Base-by-base conservation (phyloP, 2,113 vertebrate species). In the Pelvicachromis taeniatus region DNA sequence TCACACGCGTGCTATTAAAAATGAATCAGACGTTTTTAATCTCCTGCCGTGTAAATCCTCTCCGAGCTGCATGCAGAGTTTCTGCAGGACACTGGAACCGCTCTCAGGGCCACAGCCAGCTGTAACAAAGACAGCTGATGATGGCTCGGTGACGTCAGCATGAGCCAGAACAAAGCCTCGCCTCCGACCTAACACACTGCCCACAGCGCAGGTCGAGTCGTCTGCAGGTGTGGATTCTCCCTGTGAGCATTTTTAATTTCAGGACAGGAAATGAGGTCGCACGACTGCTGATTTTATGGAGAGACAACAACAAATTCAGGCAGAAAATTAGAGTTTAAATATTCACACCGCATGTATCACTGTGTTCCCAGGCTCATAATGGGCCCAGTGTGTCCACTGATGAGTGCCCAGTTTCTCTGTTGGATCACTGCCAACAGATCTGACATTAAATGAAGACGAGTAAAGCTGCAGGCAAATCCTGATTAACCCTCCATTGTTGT, bases 121-220 rank as follows among this genome's bases (percentile, higher is more conserved):
- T 33, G 85, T 82, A 90, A 88, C 92, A 94, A 91, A 91, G 92
- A 54, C 90, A 40, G 90, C 85, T 86, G 90, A 90, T 88, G 90
- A 89, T 80, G 58, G 83, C 4, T 14, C 9, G 1, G 9, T 90
- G 92, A 92, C 87, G 85, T 93, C 89, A 89, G 85, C 55, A 78
- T 1, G 59, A 83, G 77, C 68, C 52, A 70, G 85, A 89, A 92
- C 88, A 93, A 92, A 92, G 81, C 59, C 14, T 83, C 33, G 31
- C 59, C 79, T 84, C 79, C 82, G 80, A 91, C 84, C 88, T 88
- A 87, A 89, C 85, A 54, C 81, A 53, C 63, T 17, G 45, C 59
- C 65, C 52, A 75, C 55, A 35, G 21, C 26, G 33, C 73, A 29
- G 42, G 10, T 4, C 0, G 13, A 79, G 53, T 73, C 35, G 2